A percentile compares a stretch with the other conserved stretches of the same genome.
Evolutionary conservation across 2,113 vertebrate genomes (phyloP).

Genomic region (Atrichornis clamosus): DNA sequence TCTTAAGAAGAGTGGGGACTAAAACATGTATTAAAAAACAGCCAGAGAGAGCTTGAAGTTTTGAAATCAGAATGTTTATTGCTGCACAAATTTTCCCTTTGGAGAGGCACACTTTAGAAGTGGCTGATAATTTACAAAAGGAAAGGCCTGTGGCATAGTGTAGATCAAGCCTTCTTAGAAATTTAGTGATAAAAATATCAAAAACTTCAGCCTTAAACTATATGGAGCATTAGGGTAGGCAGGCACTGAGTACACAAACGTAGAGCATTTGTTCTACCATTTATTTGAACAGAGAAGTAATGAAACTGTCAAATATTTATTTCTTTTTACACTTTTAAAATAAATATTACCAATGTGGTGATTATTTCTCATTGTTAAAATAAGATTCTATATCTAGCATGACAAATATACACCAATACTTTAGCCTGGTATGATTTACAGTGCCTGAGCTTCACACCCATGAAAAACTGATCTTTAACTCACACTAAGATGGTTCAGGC

Average conservation of each 20-base stretch:
- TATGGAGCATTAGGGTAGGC: background rate
- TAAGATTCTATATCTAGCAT: background rate
- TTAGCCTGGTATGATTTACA: background rate
- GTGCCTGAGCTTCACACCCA: background rate
- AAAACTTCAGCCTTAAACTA: background rate
- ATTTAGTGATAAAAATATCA: background rate
- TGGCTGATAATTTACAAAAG: background rate
- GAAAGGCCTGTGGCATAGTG: background rate
- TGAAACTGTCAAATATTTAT: background rate
- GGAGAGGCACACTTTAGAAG: background rate
- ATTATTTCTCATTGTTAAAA: background rate
- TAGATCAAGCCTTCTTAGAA: background rate
- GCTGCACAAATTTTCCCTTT: background rate
- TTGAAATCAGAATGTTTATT: background rate
- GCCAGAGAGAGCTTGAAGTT: background rate
- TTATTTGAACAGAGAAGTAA: background rate
- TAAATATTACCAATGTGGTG: background rate
- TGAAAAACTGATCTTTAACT: background rate
- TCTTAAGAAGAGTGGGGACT: background rate
- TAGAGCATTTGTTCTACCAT: background rate
- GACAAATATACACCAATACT: background rate
- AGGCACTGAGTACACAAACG: background rate
- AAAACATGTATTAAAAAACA: background rate
- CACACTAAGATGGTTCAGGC: background rate
- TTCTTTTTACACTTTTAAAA: background rate